A percentile compares a stretch with the other conserved stretches of the same genome.
Evolutionary conservation across 2,797 vertebrate species (phyloP).

Genomic region (Oreochromis mossambicus): DNA sequence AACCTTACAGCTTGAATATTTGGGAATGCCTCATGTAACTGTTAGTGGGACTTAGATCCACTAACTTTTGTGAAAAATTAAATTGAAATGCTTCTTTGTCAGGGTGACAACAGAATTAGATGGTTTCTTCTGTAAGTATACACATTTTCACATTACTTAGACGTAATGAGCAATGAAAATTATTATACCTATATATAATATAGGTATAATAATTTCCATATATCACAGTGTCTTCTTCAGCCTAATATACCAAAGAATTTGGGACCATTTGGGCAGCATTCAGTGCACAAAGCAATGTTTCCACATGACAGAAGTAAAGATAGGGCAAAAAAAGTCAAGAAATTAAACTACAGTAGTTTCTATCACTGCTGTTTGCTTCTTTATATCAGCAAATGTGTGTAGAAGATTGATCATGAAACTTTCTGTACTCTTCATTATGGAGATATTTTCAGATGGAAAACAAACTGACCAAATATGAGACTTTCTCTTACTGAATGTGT

Average conservation of each 20-base stretch:
- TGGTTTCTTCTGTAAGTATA: not conserved
- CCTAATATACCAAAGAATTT: not conserved
- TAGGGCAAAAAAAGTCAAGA: not conserved
- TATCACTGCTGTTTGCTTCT: not conserved
- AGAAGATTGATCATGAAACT: not conserved
- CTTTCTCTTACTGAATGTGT: not conserved
- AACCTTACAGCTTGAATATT: not conserved
- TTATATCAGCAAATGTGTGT: not conserved
- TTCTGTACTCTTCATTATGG: not conserved
- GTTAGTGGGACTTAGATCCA: not conserved
- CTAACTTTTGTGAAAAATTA: not conserved
- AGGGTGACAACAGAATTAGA: not conserved
- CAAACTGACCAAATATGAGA: not conserved
- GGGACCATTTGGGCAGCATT: not conserved
- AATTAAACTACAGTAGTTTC: not conserved
- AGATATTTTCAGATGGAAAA: not conserved
- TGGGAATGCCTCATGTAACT: not conserved
- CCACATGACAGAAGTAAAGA: not conserved
- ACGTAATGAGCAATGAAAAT: not conserved
- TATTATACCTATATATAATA: not conserved
- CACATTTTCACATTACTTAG: not conserved
- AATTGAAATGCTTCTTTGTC: not conserved
- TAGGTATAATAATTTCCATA: not conserved
- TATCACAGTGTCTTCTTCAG: not conserved
- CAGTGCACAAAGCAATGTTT: not conserved